Conservation (phyloP, 2,888 invertebrate species). For the Coleophora deauratella region DNA sequence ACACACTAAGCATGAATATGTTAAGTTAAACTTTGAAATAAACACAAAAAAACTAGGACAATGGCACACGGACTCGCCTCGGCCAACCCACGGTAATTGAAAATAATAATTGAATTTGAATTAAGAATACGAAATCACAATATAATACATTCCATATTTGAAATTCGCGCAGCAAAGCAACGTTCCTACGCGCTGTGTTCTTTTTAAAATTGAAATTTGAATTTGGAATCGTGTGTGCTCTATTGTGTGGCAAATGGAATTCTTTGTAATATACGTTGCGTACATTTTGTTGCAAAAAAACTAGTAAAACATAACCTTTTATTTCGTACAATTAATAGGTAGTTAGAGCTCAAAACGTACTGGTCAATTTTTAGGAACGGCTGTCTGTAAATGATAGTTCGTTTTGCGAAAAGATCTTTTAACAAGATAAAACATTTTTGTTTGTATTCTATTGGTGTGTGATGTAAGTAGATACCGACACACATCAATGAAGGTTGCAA, state of each 20-base stretch:
- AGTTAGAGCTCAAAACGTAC: not conserved
- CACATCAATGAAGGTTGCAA: constrained; percentile 17
- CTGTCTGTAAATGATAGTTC: constrained; percentile 24
- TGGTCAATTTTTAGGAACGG: constrained; percentile 14
- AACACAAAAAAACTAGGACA: constrained; percentile 48
- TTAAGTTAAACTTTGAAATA: too few species aligned
- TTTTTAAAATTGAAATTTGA: constrained; percentile 53
- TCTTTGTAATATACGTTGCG: constrained; percentile 49
- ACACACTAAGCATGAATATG: too few species aligned
- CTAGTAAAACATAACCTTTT: constrained; percentile 31
- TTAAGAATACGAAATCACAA: constrained; percentile 63
- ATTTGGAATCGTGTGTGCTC: constrained; percentile 68
- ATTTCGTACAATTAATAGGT: constrained; percentile 8
- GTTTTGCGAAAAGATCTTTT: constrained; percentile 37
- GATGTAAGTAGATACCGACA: constrained; percentile 28
- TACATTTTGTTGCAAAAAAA: constrained; percentile 29
- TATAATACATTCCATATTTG: constrained; percentile 60
- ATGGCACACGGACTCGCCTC: constrained; percentile 35
- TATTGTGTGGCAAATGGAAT: constrained; percentile 67
- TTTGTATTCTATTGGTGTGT: constrained; percentile 27
- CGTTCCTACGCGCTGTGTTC: constrained; percentile 44
- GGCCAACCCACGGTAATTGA: constrained; percentile 55
- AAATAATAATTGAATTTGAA: constrained; percentile 67
- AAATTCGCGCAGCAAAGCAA: constrained; percentile 48
- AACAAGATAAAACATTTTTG: constrained; percentile 24